These are phyloP conservation scores for Tor tambroides DNA, from an alignment of 2,113 vertebrate species.

Conservation along the genomic window DNA sequence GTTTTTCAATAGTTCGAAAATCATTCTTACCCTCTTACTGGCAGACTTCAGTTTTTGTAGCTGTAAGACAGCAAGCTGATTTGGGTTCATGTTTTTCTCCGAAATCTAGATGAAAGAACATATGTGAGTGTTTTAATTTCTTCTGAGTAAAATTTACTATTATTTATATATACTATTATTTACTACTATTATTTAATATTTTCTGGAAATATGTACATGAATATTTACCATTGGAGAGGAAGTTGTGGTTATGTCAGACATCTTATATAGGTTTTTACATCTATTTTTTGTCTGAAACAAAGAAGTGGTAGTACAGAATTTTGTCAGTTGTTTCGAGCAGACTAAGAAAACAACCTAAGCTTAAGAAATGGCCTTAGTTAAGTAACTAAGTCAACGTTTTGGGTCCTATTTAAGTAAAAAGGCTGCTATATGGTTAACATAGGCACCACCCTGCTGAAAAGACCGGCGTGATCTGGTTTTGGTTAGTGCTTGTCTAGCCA, in stretches of 20 bases:
- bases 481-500: too few species aligned
- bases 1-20: neutral
- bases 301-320: neutral
- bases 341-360: neutral
- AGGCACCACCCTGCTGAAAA: neutral
- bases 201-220: neutral
- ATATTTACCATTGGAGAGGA: neutral
- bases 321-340: neutral
- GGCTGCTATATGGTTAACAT: neutral
- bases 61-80: slow-evolving; percentile 41
- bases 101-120: slow-evolving; percentile 29
- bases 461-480: neutral
- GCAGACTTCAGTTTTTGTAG: slow-evolving; percentile 43
- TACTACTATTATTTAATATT: neutral
- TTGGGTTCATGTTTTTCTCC: slow-evolving; percentile 14
- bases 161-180: neutral
- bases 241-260: neutral
- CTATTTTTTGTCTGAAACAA: slow-evolving; percentile 28
- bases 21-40: slow-evolving; percentile 27
- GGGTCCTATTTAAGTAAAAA: neutral
- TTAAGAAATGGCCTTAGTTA: neutral
- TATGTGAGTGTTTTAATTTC: neutral
- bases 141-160: neutral
- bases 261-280: slow-evolving; percentile 20
- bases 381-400: neutral